Conservation (phyloP, 2,797 vertebrate species). For the Botia kubotai region DNA sequence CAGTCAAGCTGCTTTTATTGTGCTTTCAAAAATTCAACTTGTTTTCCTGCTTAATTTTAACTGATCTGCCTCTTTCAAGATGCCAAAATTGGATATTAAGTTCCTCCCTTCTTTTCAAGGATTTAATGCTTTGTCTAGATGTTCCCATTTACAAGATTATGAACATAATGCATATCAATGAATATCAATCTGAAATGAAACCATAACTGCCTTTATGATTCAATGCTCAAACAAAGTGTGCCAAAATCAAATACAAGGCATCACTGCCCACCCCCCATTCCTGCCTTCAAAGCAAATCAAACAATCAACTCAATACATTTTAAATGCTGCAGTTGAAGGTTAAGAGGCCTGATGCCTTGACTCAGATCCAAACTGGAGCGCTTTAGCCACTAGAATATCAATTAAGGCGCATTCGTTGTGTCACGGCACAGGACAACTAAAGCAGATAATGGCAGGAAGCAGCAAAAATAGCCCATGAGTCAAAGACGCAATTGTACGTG, state of each 20-base stretch:
- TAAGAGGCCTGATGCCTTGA: conserved; percentile 23
- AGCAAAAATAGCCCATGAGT: conserved; percentile 22
- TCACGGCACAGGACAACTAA: conserved; percentile 5
- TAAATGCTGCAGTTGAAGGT: conserved; percentile 23
- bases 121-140: background rate
- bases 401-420: background rate
- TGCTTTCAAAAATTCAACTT: background rate
- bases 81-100: too few relatives aligned
- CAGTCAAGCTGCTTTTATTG: too few relatives aligned
- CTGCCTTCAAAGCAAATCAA: conserved; percentile 41
- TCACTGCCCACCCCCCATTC: background rate
- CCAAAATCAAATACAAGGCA: conserved; percentile 18
- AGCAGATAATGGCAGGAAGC: conserved; percentile 26
- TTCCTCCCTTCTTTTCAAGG: background rate
- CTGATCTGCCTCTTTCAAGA: too few relatives aligned
- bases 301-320: conserved; percentile 9
- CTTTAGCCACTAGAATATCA: conserved; percentile 15
- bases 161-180: background rate
- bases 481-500: conserved; percentile 16
- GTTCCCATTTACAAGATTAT: background rate
- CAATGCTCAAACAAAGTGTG: conserved; percentile 30
- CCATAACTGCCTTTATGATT: conserved; percentile 22
- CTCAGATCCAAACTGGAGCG: background rate
- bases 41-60: too few relatives aligned
- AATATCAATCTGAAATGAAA: background rate